Percentiles rank a stretch among this genome's conserved stretches.
Evolutionary conservation across 2,113 vertebrate genomes (phyloP).

Genomic region (Helogale parvula): DNA sequence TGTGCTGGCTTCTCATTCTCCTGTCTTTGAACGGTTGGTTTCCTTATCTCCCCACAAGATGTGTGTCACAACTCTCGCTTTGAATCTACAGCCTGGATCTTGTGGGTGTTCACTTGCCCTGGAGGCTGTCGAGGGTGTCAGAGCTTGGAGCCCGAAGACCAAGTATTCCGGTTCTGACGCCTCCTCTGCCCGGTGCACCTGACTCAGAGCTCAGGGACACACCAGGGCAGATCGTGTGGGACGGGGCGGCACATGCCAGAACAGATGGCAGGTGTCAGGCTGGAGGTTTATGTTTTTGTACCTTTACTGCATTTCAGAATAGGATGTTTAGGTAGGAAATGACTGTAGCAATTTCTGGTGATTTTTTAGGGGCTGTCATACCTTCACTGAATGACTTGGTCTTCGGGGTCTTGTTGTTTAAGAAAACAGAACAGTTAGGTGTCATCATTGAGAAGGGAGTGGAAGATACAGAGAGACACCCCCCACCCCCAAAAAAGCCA

Average conservation of each 20-base stretch:
- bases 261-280: not conserved
- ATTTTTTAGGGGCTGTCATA: not conserved
- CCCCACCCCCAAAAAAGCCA: fast-evolving
- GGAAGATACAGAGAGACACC: not conserved
- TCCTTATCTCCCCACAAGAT: not conserved
- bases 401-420: not conserved
- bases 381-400: not conserved
- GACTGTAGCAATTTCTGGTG: not conserved
- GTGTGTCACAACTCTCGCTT: not conserved
- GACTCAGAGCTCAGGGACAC: not conserved
- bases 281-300: not conserved
- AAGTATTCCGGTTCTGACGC: not conserved
- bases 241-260: not conserved
- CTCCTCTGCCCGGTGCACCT: not conserved
- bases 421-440: not conserved
- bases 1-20: not conserved
- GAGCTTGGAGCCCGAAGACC: not conserved
- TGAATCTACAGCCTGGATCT: not conserved
- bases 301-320: not conserved
- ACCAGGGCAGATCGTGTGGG: not conserved
- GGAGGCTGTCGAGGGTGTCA: not conserved
- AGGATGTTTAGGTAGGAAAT: not conserved
- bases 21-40: not conserved
- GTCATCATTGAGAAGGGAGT: not conserved
- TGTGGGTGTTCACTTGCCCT: fast-evolving